Conservation (phyloP, 2,888 invertebrate species). For the Melinaea menophilus region DNA sequence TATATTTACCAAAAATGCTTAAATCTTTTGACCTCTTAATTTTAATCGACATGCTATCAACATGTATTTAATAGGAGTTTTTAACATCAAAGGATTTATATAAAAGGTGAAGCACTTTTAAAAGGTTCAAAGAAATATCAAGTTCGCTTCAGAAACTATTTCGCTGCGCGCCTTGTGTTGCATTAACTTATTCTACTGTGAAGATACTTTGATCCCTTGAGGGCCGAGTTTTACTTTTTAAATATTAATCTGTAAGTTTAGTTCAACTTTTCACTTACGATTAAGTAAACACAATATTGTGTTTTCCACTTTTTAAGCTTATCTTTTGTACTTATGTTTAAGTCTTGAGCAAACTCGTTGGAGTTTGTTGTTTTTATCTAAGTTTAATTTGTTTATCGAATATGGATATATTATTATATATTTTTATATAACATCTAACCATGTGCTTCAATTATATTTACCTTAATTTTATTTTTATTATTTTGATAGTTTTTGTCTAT, state of each 20-base stretch:
- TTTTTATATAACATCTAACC: no score
- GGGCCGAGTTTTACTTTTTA: conserved; percentile 3
- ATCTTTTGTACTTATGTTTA: background rate
- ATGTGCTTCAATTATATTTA: no score
- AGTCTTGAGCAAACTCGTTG: background rate
- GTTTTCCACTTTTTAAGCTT: background rate
- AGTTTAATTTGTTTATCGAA: no score
- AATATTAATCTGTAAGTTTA: background rate
- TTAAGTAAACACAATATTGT: background rate
- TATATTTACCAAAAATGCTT: no score
- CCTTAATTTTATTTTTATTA: no score
- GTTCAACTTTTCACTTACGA: background rate
- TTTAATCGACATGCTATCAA: background rate
- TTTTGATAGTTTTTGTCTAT: no score
- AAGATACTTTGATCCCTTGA: conserved; percentile 16
- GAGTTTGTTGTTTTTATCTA: no score
- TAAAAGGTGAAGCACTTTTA: conserved; percentile 16
- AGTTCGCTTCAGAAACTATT: conserved; percentile 19
- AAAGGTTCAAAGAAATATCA: conserved; percentile 12
- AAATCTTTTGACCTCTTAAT: background rate
- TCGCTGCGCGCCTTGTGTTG: conserved; percentile 17
- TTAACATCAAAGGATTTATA: conserved; percentile 18
- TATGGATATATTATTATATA: no score
- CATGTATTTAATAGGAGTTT: background rate
- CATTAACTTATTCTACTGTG: conserved; percentile 9